A percentile compares a stretch with the other conserved stretches of the same genome.
Evolutionary conservation across 1,140 invertebrate genomes (phyloP).

Genomic region (Drosophila nebulosa): DNA sequence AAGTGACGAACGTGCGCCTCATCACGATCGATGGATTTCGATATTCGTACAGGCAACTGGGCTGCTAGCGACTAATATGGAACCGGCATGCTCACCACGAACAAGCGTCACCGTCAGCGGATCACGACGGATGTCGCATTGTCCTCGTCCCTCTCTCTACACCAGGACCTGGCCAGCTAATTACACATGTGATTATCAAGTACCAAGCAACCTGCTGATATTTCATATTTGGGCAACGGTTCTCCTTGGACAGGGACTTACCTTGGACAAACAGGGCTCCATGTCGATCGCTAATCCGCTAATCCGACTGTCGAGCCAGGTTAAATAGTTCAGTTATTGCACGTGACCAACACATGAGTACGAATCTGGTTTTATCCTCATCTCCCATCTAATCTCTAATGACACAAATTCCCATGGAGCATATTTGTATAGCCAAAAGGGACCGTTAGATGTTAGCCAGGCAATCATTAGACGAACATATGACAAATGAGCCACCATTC

Average conservation of each 20-base stretch:
- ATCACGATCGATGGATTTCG: conserved; percentile 49
- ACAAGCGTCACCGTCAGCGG: conserved; percentile 17
- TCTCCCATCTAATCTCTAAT: conserved; percentile 31
- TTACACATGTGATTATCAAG: conserved; percentile 51
- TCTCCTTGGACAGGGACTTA: conserved; percentile 7
- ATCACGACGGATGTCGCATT: conserved; percentile 38
- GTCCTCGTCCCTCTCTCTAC: neutral
- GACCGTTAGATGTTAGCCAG: conserved; percentile 39
- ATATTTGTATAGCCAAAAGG: conserved; percentile 13
- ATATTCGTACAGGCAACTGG: neutral
- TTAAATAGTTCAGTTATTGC: conserved; percentile 44
- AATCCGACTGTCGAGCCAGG: conserved; percentile 42
- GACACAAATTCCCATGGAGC: conserved; percentile 59
- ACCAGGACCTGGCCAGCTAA: conserved; percentile 45
- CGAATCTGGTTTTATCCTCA: neutral
- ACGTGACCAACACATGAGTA: conserved; percentile 23
- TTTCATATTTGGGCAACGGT: conserved; percentile 22
- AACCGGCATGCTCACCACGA: conserved; percentile 56
- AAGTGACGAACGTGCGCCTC: conserved; percentile 50
- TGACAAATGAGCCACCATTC: conserved; percentile 47
- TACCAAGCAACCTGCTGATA: conserved; percentile 50
- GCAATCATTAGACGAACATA: conserved; percentile 18
- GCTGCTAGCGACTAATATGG: conserved; percentile 39
- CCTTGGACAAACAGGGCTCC: conserved; percentile 6
- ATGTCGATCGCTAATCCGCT: conserved; percentile 33